Base-by-base conservation (phyloP, 2,797 vertebrate species). In the Hypotaenidia philippensis region DNA sequence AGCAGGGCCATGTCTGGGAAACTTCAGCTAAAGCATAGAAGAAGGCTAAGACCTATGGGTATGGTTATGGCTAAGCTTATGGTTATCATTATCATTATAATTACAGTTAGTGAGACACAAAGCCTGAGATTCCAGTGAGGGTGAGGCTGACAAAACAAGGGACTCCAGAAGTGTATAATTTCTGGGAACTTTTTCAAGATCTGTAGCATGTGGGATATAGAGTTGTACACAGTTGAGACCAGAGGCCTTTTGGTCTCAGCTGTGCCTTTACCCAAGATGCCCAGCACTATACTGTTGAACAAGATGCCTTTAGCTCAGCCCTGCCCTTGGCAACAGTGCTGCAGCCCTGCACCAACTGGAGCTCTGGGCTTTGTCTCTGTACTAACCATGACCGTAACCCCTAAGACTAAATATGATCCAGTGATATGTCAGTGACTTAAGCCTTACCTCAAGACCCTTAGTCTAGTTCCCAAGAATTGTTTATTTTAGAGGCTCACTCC, bases 11-110 rank as follows among this genome's bases (percentile, higher is more conserved):
- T 11, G 47, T 10, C 23, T 66, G 44, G 38, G 38, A 13, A 83
- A 14, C 1, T 74, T 87, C 53, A 27, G 16, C 3, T 40, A 52
- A 74, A 19, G 45, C 10, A 14, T 14, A 50, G 25, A 15, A 27
- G 49, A 14, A 15, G 8, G 25, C 49, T 13, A 50, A 25, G 47
- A 49, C 13, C 47, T 50, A 50, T 6, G 21, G 12, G 29, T 60
- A 34, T 27, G 19, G 12, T 44, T 65, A n/a, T 0, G 0, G 16
- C 19, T 55, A 41, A 4, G 23, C 10, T n/a, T 64, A 41, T 25
- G 16, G 16, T 47, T 65, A n/a, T 0, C 22, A 23, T 47, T 47
- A 47, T 6, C 20, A 9, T 26, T 64, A 41, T 27, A 16, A 13
- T 47, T 60, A 29, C 0, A 0, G 16, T 19, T 59, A 41, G 15